Conservation (phyloP, 92 coral and sea anemone species). For the Siderastrea siderea region DNA sequence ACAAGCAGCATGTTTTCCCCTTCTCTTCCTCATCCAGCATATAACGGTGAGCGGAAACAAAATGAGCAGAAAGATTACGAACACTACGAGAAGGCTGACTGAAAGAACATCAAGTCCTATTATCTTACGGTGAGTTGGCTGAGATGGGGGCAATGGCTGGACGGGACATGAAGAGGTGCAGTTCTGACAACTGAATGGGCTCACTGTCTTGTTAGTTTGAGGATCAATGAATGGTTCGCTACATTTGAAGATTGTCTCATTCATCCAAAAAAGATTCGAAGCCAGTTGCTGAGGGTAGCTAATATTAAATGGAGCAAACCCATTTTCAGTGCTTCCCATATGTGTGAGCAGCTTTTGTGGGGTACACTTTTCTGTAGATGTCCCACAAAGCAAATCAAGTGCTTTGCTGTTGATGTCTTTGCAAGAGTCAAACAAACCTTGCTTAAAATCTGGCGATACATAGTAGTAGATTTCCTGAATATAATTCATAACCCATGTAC, state of each 20-base stretch:
- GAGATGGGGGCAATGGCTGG: slow-evolving; percentile 16
- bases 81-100: slow-evolving; percentile 68
- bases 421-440: slow-evolving; percentile 90
- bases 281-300: slow-evolving; percentile 49
- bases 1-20: not conserved
- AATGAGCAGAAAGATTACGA: slow-evolving; percentile 67
- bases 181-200: slow-evolving; percentile 71
- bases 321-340: slow-evolving; percentile 84
- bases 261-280: slow-evolving; percentile 71
- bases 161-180: slow-evolving; percentile 73
- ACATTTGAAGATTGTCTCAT: slow-evolving; percentile 63
- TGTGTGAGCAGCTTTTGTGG: slow-evolving; percentile 67
- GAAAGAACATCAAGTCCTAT: slow-evolving; percentile 72
- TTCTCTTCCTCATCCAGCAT: slow-evolving; percentile 1
- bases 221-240: slow-evolving; percentile 80
- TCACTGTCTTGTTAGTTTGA: slow-evolving; percentile 67
- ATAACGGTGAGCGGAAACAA: slow-evolving; percentile 72
- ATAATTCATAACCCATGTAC: not conserved
- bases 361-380: slow-evolving; percentile 78
- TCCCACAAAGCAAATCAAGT: slow-evolving; percentile 83
- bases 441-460: slow-evolving; percentile 71
- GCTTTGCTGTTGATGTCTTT: slow-evolving; percentile 89
- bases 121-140: slow-evolving; percentile 49
- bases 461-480: slow-evolving; percentile 56
- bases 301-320: slow-evolving; percentile 77